These are phyloP conservation scores for Dysmachus trigonus DNA, from an alignment of 2,888 invertebrate species.

Conservation along the genomic window DNA sequence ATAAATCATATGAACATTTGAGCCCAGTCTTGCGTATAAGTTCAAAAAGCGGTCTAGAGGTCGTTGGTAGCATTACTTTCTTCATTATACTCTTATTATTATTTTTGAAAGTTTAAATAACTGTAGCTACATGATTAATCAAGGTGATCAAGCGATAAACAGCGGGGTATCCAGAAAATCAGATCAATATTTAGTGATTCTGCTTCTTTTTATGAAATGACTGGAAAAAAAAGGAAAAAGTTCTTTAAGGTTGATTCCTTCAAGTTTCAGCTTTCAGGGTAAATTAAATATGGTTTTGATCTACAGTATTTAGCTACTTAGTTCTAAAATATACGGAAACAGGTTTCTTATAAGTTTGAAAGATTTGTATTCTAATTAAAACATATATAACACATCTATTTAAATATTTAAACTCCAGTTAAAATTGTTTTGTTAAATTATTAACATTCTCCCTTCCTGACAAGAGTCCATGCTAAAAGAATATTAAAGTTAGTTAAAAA, in stretches of 20 bases:
- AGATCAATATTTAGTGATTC: no score
- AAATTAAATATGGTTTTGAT: no score
- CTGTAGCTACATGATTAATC: not conserved
- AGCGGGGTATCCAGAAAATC: no score
- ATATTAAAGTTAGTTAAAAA: not conserved
- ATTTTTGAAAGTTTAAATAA: not conserved
- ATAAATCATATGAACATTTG: not conserved
- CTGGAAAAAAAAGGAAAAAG: no score
- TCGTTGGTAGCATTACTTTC: not conserved
- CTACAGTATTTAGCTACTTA: no score
- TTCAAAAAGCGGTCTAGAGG: no score
- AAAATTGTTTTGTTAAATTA: not conserved
- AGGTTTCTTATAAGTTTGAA: not conserved
- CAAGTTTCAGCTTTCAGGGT: no score
- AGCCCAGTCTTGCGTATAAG: not conserved
- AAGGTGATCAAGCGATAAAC: not conserved
- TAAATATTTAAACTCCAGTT: no score
- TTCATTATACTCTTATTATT: not conserved
- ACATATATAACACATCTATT: no score
- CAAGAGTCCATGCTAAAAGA: not conserved
- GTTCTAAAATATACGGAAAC: no score
- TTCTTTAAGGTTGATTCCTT: no score
- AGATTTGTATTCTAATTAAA: not conserved
- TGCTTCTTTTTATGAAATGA: no score
- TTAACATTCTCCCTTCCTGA: not conserved